These are phyloP conservation scores for Chalcis sispes DNA, from an alignment of 2,888 invertebrate species.

Conservation along the genomic window DNA sequence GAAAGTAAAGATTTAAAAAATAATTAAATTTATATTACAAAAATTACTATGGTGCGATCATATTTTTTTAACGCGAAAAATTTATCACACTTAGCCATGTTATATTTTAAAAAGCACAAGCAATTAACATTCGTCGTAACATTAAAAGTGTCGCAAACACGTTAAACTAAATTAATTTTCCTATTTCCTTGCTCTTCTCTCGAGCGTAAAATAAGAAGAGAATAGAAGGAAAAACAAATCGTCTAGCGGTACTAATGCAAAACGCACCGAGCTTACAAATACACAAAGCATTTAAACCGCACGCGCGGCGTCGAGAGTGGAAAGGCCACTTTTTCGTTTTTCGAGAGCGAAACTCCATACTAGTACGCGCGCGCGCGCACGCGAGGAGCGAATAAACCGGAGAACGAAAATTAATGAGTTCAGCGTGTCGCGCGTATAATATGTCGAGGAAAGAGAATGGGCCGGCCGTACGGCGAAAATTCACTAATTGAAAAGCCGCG, in stretches of 20 bases:
- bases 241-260: neutral
- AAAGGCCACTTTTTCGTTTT: conserved; percentile 9
- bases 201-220: neutral
- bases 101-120: neutral
- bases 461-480: neutral
- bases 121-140: neutral
- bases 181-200: conserved; percentile 19
- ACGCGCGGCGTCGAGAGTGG: too few species aligned
- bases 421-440: neutral
- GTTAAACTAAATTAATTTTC: conserved; percentile 26
- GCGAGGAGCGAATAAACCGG: neutral
- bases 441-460: neutral
- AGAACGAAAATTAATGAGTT: neutral
- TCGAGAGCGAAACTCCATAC: conserved; percentile 20
- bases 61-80: neutral
- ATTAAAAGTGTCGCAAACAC: conserved; percentile 15
- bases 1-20: too few species aligned
- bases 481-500: conserved; percentile 42
- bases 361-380: neutral
- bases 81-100: too few species aligned
- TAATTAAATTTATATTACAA: too few species aligned
- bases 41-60: too few species aligned
- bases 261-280: conserved; percentile 1
- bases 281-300: neutral
- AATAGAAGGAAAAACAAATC: neutral